Percentiles rank a stretch among this genome's conserved stretches.
These are phyloP conservation scores for Xylota sylvarum DNA, from an alignment of 2,888 invertebrate species.

Conservation along the genomic window DNA sequence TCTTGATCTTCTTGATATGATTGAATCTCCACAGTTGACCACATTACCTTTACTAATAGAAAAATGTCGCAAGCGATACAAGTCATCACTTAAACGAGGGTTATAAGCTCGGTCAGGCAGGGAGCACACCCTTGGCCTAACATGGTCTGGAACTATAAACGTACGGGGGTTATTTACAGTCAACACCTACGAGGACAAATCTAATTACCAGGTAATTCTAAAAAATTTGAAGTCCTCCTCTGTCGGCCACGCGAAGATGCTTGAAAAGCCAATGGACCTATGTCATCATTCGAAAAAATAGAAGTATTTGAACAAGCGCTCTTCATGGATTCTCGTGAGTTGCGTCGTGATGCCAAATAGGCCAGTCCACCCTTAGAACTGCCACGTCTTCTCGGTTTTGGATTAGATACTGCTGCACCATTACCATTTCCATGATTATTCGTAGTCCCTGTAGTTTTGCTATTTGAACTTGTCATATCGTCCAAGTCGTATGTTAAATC, in stretches of 20 bases:
- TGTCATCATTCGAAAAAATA: conserved; percentile 90
- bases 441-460: conserved; percentile 82
- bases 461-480: conserved; percentile 85
- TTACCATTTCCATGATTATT: conserved; percentile 65
- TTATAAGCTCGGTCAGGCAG: conserved; percentile 95
- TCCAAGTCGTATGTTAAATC: conserved; percentile 87
- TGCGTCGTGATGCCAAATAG: conserved; percentile 93
- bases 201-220: conserved; percentile 91
- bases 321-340: conserved; percentile 90
- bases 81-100: conserved; percentile 92
- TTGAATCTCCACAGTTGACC: conserved; percentile 95
- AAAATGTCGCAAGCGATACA: conserved; percentile 93
- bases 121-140: conserved; percentile 93
- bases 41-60: conserved; percentile 95
- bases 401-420: conserved; percentile 66
- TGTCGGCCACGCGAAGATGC: conserved; percentile 91
- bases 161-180: neutral
- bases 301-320: conserved; percentile 90
- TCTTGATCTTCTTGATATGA: conserved; percentile 92
- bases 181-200: neutral
- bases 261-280: conserved; percentile 92
- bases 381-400: conserved; percentile 88
- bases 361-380: conserved; percentile 88
- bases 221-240: conserved; percentile 93
- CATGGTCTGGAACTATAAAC: conserved; percentile 91